phyloP scores from a whole-genome alignment of 2,113 vertebrate genomes.

The Alexandromys fortis region DNA sequence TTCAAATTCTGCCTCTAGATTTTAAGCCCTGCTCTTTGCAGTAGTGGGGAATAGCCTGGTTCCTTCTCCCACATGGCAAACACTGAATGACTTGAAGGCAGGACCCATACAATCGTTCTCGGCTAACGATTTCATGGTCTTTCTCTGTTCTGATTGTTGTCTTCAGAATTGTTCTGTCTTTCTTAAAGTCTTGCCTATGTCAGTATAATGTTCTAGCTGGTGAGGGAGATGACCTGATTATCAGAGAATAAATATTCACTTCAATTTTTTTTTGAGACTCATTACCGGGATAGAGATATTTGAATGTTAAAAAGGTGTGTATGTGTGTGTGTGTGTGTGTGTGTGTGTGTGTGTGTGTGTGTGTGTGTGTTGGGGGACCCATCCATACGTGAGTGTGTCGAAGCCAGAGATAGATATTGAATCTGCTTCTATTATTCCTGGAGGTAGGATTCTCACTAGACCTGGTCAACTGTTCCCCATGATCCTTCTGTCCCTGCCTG shows the following conservation, averaged over 20 bases:
- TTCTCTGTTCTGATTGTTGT: not conserved
- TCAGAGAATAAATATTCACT: not conserved
- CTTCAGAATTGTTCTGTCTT: not conserved
- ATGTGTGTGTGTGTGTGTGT: not conserved
- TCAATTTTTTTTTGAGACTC: not conserved
- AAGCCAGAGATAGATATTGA: not conserved
- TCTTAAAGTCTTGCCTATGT: slow-evolving; percentile 32
- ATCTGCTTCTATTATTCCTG: not conserved
- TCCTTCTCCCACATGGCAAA: not conserved
- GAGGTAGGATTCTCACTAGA: not conserved
- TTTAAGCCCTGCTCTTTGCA: not conserved
- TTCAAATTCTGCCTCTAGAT: not conserved
- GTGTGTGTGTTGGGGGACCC: not conserved
- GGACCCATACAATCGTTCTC: no score
- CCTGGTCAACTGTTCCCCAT: not conserved
- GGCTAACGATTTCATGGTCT: not conserved
- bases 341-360: not conserved
- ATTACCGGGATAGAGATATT: not conserved
- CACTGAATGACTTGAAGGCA: not conserved
- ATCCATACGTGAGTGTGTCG: not conserved
- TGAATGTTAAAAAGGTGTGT: not conserved
- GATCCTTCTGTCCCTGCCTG: not conserved
- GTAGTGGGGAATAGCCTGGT: not conserved
- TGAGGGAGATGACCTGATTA: not conserved
- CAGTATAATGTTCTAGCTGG: not conserved